phyloP scores from a whole-genome alignment of 2,888 invertebrate species.

The Minunthozetes semirufus region DNA sequence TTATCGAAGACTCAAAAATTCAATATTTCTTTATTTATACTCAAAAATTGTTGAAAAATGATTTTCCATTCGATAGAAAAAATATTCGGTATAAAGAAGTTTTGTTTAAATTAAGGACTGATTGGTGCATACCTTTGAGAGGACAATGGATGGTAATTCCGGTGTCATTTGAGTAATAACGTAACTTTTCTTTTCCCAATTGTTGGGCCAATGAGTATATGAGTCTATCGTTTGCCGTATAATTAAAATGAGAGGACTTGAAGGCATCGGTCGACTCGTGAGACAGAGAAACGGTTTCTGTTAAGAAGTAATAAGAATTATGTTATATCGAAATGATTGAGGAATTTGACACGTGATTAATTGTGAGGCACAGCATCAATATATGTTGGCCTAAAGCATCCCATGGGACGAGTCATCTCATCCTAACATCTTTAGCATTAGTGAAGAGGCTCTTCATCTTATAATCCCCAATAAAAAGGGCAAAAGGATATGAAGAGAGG shows the following conservation, averaged over 20 bases:
- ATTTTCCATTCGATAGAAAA: background rate
- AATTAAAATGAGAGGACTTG: constrained; percentile 4
- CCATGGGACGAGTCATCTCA: constrained; percentile 10
- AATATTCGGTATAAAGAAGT: background rate
- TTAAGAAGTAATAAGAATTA: constrained; percentile 22
- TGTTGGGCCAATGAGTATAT: background rate
- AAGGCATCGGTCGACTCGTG: constrained; percentile 14
- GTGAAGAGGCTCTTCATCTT: constrained; percentile 6
- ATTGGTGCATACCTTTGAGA: background rate
- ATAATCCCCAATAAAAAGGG: constrained; percentile 25
- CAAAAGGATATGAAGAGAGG: background rate
- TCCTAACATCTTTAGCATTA: constrained; percentile 15
- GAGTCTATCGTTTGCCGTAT: constrained; percentile 4
- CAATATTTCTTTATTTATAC: background rate
- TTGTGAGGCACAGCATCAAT: background rate
- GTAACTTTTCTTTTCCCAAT: background rate
- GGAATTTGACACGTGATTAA: constrained; percentile 19
- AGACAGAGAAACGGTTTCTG: constrained; percentile 14
- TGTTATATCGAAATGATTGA: constrained; percentile 24
- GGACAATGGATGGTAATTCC: constrained; percentile 1
- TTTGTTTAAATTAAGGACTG: background rate
- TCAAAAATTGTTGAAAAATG: background rate
- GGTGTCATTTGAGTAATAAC: constrained; percentile 6
- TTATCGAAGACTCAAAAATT: background rate
- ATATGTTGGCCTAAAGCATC: constrained; percentile 3